Evolutionary conservation across 2,888 invertebrate genomes (phyloP).

Genomic region (Odontocerum albicorne): DNA sequence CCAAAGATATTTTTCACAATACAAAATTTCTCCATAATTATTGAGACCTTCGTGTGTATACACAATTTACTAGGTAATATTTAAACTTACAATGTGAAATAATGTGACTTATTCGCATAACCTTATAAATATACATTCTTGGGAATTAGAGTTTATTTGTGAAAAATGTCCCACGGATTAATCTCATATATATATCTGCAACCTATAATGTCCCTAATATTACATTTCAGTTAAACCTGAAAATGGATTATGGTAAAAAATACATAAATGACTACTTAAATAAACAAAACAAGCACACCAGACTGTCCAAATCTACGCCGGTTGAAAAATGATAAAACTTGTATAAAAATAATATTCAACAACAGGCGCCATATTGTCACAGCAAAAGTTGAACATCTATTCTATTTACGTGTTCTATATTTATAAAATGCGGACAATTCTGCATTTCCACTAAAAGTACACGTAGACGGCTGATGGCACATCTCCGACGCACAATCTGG

Average conservation of each 20-base stretch:
- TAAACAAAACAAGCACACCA: slow-evolving; percentile 17
- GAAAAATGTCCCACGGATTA: slow-evolving; percentile 16
- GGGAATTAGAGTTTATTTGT: slow-evolving; percentile 10
- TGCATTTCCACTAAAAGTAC: not conserved
- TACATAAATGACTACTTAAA: slow-evolving; percentile 27
- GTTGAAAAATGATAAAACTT: too few species aligned
- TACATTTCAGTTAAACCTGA: slow-evolving; percentile 22
- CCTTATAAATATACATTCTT: slow-evolving; percentile 26
- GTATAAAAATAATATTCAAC: too few species aligned
- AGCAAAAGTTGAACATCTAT: too few species aligned
- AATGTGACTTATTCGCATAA: slow-evolving; percentile 27
- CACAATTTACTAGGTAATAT: too few species aligned
- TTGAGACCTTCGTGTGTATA: too few species aligned
- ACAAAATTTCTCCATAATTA: too few species aligned
- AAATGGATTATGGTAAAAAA: slow-evolving; percentile 19
- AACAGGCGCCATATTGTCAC: too few species aligned
- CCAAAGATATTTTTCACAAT: too few species aligned
- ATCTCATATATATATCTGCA: slow-evolving; percentile 15
- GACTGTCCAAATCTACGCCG: slow-evolving; percentile 1
- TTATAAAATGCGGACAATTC: not conserved
- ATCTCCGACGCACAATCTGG: not conserved
- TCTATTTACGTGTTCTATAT: not conserved
- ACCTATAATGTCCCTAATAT: slow-evolving; percentile 12
- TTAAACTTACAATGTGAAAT: slow-evolving; percentile 22
- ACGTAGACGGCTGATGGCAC: not conserved